A percentile compares a stretch with the other conserved stretches of the same genome.
Evolutionary conservation across 2,797 vertebrate species (phyloP).

Genomic region (Gymnothorax reevesii): DNA sequence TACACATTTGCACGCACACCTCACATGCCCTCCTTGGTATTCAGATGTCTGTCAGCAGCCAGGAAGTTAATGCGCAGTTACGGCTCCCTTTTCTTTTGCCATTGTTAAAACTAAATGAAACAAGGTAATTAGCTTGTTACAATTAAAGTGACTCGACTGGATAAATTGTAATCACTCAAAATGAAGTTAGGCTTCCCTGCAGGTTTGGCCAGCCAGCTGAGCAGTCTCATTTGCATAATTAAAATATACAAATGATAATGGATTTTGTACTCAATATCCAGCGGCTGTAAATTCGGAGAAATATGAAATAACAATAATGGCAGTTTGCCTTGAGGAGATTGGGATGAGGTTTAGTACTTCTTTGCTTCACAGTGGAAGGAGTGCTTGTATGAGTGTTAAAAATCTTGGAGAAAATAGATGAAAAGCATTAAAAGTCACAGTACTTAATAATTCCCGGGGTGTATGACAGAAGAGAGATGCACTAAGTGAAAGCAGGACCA

Average conservation of each 20-base stretch:
- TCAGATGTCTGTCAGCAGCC: constrained; percentile 31
- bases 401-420: constrained; percentile 65
- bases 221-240: constrained; percentile 99
- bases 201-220: constrained; percentile 97
- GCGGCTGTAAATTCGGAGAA: constrained; percentile 96
- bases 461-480: constrained; percentile 45
- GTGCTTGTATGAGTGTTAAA: constrained; percentile 73
- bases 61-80: constrained; percentile 73
- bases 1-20: background rate
- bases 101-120: constrained; percentile 99
- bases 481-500: constrained; percentile 75
- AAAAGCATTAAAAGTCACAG: constrained; percentile 82
- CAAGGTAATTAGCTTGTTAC: constrained; percentile 99
- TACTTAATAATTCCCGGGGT: constrained; percentile 84
- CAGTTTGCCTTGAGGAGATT: constrained; percentile 84
- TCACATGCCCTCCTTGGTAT: constrained; percentile 45
- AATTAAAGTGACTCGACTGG: constrained; percentile 99
- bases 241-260: constrained; percentile 99
- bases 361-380: constrained; percentile 74
- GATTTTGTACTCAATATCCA: constrained; percentile 99
- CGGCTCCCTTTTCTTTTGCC: constrained; percentile 83
- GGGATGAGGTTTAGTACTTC: constrained; percentile 71
- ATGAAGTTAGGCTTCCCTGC: constrained; percentile 98
- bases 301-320: constrained; percentile 99
- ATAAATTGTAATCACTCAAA: constrained; percentile 99